These are phyloP conservation scores for Callionymus lyra DNA, from an alignment of 2,113 vertebrate species.

Conservation along the genomic window DNA sequence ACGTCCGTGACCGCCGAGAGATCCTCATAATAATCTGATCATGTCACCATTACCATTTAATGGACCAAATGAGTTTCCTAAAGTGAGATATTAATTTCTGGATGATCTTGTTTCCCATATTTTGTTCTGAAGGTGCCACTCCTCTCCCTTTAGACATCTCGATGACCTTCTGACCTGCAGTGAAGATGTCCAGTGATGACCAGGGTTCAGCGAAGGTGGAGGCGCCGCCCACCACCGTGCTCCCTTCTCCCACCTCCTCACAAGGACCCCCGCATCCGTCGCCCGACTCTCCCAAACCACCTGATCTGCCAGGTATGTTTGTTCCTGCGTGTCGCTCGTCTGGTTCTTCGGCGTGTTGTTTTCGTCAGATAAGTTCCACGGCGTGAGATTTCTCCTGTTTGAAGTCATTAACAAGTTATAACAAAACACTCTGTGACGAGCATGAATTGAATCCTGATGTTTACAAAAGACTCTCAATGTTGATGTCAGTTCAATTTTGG, in stretches of 20 bases:
- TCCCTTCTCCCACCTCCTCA: constrained; percentile 78
- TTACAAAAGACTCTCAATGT: no score
- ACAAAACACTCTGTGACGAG: no score
- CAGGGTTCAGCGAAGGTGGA: constrained; percentile 82
- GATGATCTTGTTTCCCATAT: not conserved
- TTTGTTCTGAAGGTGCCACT: no score
- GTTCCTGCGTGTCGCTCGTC: not conserved
- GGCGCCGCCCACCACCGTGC: constrained; percentile 75
- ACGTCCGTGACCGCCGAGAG: no score
- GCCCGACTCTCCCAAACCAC: constrained; percentile 74
- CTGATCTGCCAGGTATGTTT: constrained; percentile 86
- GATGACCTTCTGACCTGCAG: constrained; percentile 68
- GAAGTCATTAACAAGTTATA: no score
- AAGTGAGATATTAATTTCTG: not conserved
- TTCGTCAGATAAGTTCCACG: no score
- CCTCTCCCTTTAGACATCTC: constrained; percentile 18
- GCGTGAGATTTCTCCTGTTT: no score
- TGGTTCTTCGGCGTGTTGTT: not conserved
- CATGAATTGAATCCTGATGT: no score
- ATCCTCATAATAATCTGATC: no score
- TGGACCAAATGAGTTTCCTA: no score
- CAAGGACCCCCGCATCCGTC: constrained; percentile 84
- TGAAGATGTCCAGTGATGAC: constrained; percentile 91
- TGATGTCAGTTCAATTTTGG: no score
- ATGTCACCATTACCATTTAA: no score